Evolutionary conservation across 2,888 invertebrate genomes (phyloP), one percentile per base, ranked within the genome.

Genomic region (Pilophorus perplexus): DNA sequence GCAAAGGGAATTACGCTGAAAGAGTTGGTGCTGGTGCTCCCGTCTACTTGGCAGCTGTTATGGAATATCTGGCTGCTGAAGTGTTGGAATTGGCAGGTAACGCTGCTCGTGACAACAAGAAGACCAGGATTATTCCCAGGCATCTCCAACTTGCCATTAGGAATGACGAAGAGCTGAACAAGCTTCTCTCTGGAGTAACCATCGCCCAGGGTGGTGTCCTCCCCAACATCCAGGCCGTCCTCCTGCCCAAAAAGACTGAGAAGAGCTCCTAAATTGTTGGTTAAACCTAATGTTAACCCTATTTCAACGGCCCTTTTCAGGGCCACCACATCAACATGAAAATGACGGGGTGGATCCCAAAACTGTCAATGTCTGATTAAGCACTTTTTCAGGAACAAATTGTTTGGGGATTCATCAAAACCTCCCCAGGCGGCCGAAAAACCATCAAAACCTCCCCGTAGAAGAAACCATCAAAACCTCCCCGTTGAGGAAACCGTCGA

Each of bases 91-190:
- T 85, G 73, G 83, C 85, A 0, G 80, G 83, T 0, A 83, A 85
- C 82, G 84, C 74, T 84, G 80, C 72, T 83, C 84, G 0, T 82
- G 82, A 33, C 76, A 83, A 28, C 66, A n/a, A n/a, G 67, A 88
- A 87, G 74, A 79, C 80, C 0, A 77, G 85, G 78, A 90, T 92
- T 74, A 85, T 87, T 66, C 89, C 90, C 0, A 82, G 90, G 55
- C 90, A 90, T 76, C 79, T 91, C 23, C 87, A 90, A 75, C 62
- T 67, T 1, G 67, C 67, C 60, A 67, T 67, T 20, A 66, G 44
- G 33, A 66, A 66, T 16, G 46, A 40, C 50, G 67, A 66, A 42
- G 59, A 66, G n/a, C n/a, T n/a, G n/a, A n/a, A n/a, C n/a, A n/a
- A n/a, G n/a, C n/a, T n/a, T n/a, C n/a, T n/a, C n/a, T n/a, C n/a